Percentiles rank a stretch among this genome's conserved stretches.
phyloP scores from a whole-genome alignment of 2,113 vertebrate genomes.

The Anoura caudifer region DNA sequence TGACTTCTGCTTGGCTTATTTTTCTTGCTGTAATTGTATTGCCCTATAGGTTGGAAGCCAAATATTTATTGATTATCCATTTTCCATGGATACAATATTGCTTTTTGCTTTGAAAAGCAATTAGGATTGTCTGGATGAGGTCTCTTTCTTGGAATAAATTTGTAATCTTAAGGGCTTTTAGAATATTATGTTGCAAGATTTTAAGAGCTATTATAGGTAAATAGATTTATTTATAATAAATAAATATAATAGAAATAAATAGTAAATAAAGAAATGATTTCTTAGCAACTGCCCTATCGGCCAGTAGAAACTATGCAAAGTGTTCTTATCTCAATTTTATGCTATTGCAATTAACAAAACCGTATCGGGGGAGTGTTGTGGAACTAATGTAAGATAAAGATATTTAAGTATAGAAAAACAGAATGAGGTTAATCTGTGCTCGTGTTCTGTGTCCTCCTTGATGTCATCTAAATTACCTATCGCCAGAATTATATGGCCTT shows the following conservation, averaged over 20 bases:
- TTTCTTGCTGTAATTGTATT: neutral
- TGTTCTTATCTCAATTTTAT: slow-evolving; percentile 42
- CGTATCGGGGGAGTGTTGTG: neutral
- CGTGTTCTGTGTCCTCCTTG: neutral
- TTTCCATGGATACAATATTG: neutral
- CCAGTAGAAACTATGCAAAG: neutral
- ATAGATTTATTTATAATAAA: neutral
- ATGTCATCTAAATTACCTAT: slow-evolving; percentile 28
- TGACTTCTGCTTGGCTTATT: neutral
- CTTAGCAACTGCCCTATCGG: neutral
- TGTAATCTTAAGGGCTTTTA: neutral
- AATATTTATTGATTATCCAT: neutral
- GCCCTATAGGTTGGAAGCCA: neutral
- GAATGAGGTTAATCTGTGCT: neutral
- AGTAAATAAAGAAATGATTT: neutral
- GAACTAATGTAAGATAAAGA: neutral
- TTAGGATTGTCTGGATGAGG: neutral
- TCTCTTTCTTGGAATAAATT: neutral
- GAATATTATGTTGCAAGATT: neutral
- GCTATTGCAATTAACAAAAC: neutral
- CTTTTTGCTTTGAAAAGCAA: neutral
- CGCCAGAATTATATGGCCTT: slow-evolving; percentile 16
- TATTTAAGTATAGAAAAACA: slow-evolving; percentile 25
- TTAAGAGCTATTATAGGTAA: neutral
- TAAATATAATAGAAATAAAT: neutral